Conservation (phyloP, 1,140 invertebrate genomes). For the Zaprionus nigranus region DNA sequence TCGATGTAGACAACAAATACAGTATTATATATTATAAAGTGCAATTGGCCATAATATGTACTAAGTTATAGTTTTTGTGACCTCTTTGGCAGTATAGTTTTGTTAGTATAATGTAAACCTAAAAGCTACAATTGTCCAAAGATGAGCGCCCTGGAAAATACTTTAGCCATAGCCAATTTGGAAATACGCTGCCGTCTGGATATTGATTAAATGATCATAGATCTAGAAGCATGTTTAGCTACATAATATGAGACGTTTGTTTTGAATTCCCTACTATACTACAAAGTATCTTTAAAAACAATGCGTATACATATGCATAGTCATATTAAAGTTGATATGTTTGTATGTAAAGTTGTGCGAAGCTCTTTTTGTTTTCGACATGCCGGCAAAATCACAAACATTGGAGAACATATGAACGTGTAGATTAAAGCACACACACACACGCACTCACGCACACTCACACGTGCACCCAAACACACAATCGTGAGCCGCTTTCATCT, state of each 20-base stretch:
- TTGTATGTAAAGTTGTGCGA: constrained; percentile 42
- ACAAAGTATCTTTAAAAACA: not conserved
- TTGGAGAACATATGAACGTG: not conserved
- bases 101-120: too few species aligned
- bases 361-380: constrained; percentile 72
- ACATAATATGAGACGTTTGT: not conserved
- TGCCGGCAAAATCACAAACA: constrained; percentile 51
- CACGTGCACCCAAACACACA: constrained; percentile 48
- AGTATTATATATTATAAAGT: too few species aligned
- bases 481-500: constrained; percentile 72
- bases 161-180: too few species aligned
- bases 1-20: too few species aligned
- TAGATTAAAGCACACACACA: constrained; percentile 7
- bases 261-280: not conserved
- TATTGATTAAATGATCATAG: not conserved
- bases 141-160: not conserved
- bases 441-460: constrained; percentile 12
- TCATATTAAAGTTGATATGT: not conserved
- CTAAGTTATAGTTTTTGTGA: too few species aligned
- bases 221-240: not conserved
- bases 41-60: too few species aligned
- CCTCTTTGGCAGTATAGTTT: too few species aligned
- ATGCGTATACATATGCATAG: not conserved
- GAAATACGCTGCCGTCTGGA: too few species aligned
- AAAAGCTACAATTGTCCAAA: too few species aligned